Conservation (phyloP, 2,113 vertebrate genomes). For the Larimichthys polyactis region DNA sequence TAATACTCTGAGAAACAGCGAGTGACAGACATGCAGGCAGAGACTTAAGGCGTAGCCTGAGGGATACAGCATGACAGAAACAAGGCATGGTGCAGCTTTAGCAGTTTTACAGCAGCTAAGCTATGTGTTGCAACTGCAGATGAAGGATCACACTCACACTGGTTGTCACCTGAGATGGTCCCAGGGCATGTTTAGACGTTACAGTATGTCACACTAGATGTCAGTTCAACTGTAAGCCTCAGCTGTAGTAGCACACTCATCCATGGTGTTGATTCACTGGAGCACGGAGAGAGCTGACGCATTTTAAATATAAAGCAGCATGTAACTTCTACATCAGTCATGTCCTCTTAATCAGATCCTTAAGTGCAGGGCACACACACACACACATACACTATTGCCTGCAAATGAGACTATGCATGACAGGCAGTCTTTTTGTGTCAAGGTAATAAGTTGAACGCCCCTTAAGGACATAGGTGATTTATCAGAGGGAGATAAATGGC, state of each 20-base stretch:
- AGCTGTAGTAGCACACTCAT: slow-evolving; percentile 17
- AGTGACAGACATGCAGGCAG: slow-evolving; percentile 65
- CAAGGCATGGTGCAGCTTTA: slow-evolving; percentile 50
- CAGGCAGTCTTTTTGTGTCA: slow-evolving; percentile 44
- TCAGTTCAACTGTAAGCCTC: slow-evolving; percentile 27
- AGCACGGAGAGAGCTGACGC: slow-evolving; percentile 45
- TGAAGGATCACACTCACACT: slow-evolving; percentile 27
- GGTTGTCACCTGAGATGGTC: slow-evolving; percentile 37
- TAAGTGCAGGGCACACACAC: slow-evolving; percentile 33
- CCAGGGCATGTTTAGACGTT: slow-evolving; percentile 47
- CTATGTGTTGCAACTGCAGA: slow-evolving; percentile 42
- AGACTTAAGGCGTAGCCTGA: slow-evolving; percentile 59
- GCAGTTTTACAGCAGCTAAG: slow-evolving; percentile 42
- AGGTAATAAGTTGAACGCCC: slow-evolving; percentile 33
- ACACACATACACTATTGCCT: slow-evolving; percentile 17
- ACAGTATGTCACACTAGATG: slow-evolving; percentile 46
- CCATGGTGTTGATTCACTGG: slow-evolving; percentile 26
- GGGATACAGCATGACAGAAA: slow-evolving; percentile 64
- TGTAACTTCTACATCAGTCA: slow-evolving; percentile 34
- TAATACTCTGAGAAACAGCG: slow-evolving; percentile 31
- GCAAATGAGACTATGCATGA: slow-evolving; percentile 53
- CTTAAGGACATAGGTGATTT: slow-evolving; percentile 42
- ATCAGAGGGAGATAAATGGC: slow-evolving; percentile 33
- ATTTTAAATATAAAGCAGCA: slow-evolving; percentile 45
- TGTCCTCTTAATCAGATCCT: slow-evolving; percentile 24